phyloP scores from a whole-genome alignment of 2,888 invertebrate genomes.

The Drosophila recens region DNA sequence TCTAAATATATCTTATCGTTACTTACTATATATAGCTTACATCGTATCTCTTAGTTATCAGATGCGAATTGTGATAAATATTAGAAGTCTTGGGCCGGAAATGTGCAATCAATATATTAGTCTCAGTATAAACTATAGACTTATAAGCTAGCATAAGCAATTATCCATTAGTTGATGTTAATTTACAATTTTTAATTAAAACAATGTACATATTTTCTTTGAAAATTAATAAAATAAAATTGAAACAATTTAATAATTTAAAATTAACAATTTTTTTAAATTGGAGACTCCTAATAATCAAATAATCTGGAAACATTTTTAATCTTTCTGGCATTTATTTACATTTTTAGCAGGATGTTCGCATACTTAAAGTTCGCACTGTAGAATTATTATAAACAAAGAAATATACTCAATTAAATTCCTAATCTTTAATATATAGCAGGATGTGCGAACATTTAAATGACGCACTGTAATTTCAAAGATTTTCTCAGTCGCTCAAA shows the following conservation, averaged over 20 bases:
- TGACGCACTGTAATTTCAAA: neutral
- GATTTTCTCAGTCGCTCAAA: too few relatives aligned
- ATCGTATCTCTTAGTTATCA: constrained; percentile 61
- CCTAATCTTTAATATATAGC: neutral
- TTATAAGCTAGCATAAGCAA: constrained; percentile 24
- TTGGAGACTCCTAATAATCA: too few relatives aligned
- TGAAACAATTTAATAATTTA: too few relatives aligned
- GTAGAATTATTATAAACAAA: neutral
- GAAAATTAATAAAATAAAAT: neutral
- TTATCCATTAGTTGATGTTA: constrained; percentile 10
- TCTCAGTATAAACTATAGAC: constrained; percentile 46
- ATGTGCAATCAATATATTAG: constrained; percentile 83
- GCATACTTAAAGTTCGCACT: neutral
- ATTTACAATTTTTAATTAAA: constrained; percentile 32
- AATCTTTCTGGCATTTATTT: neutral
- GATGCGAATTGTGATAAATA: constrained; percentile 85
- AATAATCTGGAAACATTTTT: too few relatives aligned
- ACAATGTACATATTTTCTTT: constrained; percentile 45
- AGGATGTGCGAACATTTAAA: neutral
- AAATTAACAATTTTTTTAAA: too few relatives aligned
- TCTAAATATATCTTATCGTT: too few relatives aligned
- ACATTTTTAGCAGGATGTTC: neutral
- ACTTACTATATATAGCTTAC: constrained; percentile 45
- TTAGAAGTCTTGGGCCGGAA: constrained; percentile 85
- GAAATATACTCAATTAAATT: neutral